Evolutionary conservation across 2,888 invertebrate genomes (phyloP).

Genomic region (Julus scandinavius): DNA sequence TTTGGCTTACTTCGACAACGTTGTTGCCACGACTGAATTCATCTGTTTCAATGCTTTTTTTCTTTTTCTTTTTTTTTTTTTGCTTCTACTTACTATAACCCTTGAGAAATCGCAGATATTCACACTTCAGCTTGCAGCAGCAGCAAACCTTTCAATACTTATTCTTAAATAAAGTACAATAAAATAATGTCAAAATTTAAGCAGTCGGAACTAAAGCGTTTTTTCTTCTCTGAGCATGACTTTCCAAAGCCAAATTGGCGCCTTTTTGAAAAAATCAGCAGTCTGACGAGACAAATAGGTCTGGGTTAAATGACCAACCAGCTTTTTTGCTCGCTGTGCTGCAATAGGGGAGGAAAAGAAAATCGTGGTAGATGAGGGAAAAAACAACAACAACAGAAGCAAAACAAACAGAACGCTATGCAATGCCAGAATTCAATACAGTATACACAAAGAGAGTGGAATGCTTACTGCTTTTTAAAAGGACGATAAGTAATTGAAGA

Average conservation of each 20-base stretch:
- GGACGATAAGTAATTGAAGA: conserved; percentile 42
- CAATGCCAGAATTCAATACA: conserved; percentile 2
- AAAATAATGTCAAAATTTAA: conserved; percentile 47
- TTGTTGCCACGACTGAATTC: conserved; percentile 26
- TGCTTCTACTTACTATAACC: background rate
- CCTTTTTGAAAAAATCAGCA: conserved; percentile 47
- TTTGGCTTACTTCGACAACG: conserved; percentile 12
- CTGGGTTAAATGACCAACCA: conserved; percentile 51
- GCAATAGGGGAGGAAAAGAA: background rate
- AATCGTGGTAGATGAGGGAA: conserved; percentile 42
- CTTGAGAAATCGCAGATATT: conserved; percentile 43
- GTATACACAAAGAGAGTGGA: background rate
- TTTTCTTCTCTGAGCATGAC: conserved; percentile 36
- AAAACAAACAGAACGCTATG: conserved; percentile 29
- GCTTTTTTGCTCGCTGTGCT: background rate
- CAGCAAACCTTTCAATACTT: conserved; percentile 13
- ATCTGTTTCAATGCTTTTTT: background rate
- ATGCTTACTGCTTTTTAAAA: conserved; percentile 25
- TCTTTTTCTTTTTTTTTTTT: background rate
- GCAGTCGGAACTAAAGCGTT: conserved; percentile 49
- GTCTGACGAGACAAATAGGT: conserved; percentile 49
- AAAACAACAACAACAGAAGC: conserved; percentile 43
- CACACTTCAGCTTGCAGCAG: conserved; percentile 37
- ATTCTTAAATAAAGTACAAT: conserved; percentile 41
- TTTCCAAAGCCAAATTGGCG: conserved; percentile 49